phyloP scores from a whole-genome alignment of 2,888 invertebrate species.

The Portevinia maculata region DNA sequence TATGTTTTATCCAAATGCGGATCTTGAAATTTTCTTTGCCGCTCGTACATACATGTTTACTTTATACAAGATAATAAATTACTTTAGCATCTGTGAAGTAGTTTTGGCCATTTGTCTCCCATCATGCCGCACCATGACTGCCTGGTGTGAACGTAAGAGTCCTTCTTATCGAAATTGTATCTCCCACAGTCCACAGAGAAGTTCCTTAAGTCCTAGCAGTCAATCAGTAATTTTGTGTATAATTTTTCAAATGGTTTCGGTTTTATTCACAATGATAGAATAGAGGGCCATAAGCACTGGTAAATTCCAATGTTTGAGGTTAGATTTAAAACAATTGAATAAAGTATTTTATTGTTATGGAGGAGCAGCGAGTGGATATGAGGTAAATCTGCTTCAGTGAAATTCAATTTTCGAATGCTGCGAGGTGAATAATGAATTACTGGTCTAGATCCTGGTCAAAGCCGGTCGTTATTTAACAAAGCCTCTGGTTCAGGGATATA shows the following conservation, averaged over 20 bases:
- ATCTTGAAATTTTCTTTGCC: slow-evolving; percentile 28
- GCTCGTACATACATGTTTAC: slow-evolving; percentile 9
- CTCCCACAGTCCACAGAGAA: neutral
- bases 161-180: slow-evolving; percentile 50
- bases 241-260: slow-evolving; percentile 60
- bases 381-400: slow-evolving; percentile 14
- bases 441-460: slow-evolving; percentile 32
- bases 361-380: neutral
- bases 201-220: slow-evolving; percentile 50
- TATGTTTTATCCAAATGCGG: slow-evolving; percentile 2
- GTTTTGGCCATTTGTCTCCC: slow-evolving; percentile 48
- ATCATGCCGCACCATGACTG: slow-evolving; percentile 13
- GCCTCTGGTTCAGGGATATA: neutral
- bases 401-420: slow-evolving; percentile 30
- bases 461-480: slow-evolving; percentile 7
- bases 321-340: slow-evolving; percentile 66
- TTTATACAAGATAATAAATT: slow-evolving; percentile 48
- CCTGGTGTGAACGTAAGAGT: neutral
- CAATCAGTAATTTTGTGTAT: slow-evolving; percentile 68
- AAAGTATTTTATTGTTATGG: slow-evolving; percentile 23
- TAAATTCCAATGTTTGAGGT: slow-evolving; percentile 42
- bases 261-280: slow-evolving; percentile 27
- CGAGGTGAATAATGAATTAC: slow-evolving; percentile 27
- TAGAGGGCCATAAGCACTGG: slow-evolving; percentile 1
- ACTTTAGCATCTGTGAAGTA: slow-evolving; percentile 64